Evolutionary conservation across 2,888 invertebrate species (phyloP).

Genomic region (Athalia circularis): DNA sequence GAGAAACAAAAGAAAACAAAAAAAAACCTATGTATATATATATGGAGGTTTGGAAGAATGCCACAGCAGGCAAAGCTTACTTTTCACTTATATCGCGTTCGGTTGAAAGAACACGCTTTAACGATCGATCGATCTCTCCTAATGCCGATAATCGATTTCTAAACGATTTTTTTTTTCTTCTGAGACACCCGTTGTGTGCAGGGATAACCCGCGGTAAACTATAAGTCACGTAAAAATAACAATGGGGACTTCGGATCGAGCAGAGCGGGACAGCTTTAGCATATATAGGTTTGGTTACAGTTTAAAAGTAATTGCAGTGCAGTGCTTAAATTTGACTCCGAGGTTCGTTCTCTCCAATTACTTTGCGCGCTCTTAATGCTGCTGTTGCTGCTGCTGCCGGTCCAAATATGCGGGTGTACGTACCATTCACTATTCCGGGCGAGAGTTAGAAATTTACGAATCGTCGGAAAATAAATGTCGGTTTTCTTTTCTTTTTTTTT

Average conservation of each 20-base stretch:
- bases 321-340: conserved; percentile 12
- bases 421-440: no score
- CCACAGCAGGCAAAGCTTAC: no score
- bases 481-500: no score
- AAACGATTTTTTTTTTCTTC: no score
- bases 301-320: conserved; percentile 8
- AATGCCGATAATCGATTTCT: not conserved
- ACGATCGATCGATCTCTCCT: not conserved
- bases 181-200: not conserved
- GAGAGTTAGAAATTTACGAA: no score
- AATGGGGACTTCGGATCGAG: not conserved
- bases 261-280: not conserved
- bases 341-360: conserved; percentile 2
- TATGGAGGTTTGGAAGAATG: no score
- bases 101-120: no score
- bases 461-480: no score
- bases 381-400: no score
- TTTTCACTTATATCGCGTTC: no score
- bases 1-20: no score
- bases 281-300: not conserved
- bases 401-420: no score
- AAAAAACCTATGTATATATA: not conserved
- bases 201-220: not conserved
- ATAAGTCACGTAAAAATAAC: conserved; percentile 1
- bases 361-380: not conserved